A percentile compares a stretch with the other conserved stretches of the same genome.
These are phyloP conservation scores for Prunella strophiata DNA, from an alignment of 2,797 vertebrate genomes.

Conservation along the genomic window DNA sequence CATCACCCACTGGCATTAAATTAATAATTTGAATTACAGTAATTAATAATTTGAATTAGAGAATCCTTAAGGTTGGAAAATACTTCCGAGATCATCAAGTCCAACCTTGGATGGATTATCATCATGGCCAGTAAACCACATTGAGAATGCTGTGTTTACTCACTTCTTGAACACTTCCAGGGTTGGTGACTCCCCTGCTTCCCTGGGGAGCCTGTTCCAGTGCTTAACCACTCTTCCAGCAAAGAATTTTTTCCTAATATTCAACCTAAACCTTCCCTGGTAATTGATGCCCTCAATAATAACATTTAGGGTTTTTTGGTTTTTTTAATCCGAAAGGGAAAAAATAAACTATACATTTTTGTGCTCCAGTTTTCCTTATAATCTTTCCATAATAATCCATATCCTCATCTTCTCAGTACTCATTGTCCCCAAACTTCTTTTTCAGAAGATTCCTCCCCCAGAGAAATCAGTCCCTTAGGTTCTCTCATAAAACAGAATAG, in stretches of 20 bases:
- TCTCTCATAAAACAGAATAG: not conserved
- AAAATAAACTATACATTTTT: not conserved
- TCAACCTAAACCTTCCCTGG: not conserved
- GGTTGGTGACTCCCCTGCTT: not conserved
- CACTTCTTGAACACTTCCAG: not conserved
- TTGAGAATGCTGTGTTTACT: rapidly evolving
- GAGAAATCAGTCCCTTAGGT: not conserved
- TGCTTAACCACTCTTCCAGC: not conserved
- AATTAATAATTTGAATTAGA: not conserved
- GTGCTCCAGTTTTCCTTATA: not conserved
- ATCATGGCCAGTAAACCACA: not conserved
- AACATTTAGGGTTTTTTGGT: not conserved
- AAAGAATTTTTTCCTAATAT: not conserved
- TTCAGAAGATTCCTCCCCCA: not conserved
- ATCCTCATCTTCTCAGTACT: not conserved
- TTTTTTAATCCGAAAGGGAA: not conserved
- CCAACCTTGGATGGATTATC: not conserved
- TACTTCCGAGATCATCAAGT: not conserved
- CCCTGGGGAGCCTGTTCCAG: not conserved
- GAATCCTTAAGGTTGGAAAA: not conserved
- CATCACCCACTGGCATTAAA: not conserved
- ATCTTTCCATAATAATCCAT: not conserved
- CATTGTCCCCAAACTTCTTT: not conserved
- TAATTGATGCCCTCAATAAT: not conserved
- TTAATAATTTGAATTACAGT: not conserved